Evolutionary conservation across 2,113 vertebrate species (phyloP), one percentile per base, ranked within the genome.

Genomic region (Zosterops pallidus): DNA sequence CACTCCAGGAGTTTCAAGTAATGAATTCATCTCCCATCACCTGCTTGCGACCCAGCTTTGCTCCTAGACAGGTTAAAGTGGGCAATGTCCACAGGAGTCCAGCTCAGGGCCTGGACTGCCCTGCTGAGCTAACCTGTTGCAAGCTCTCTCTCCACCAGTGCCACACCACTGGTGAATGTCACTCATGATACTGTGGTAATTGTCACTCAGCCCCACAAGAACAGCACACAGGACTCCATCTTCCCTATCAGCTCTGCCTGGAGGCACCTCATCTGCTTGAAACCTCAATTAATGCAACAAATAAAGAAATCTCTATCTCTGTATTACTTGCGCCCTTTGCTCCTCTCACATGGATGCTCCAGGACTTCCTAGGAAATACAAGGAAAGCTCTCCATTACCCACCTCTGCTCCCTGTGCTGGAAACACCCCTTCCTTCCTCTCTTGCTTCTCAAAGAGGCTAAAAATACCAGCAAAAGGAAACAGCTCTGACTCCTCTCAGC

Each of bases 311-410:
- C 52, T 76, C 74, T 60, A 3, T 63, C 35, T 60, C 56, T 0
- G 0, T 47, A n/a, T 88, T 87, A 83, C 63, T 90, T 4, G 9
- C 0, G 5, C 68, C 28, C 33, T 81, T 83, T 80, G 90, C 70
- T 90, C n/a, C 68, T 92, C 91, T 67, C 89, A 52, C 62, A 46
- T 26, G 80, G 83, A 59, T 87, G 72, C 86, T 96, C 41, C 65
- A 63, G 75, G 71, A 85, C 67, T 76, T 69, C 67, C 74, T 35
- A 57, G 50, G 47, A 80, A 65, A 88, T 21, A 71, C 4, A 56
- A 83, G 21, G 60, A 85, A 64, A 42, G 14, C 25, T 87, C 41
- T 87, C 37, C 4, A 0, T 57, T 68, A 49, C 25, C 9, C 10
- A 3, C 4, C 9, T 37, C 33, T 15, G 1, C 39, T 69, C 55